Percentiles rank a stretch among this genome's conserved stretches.
Evolutionary conservation across 2,888 invertebrate species (phyloP).

Genomic region (Conops quadrifasciatus): DNA sequence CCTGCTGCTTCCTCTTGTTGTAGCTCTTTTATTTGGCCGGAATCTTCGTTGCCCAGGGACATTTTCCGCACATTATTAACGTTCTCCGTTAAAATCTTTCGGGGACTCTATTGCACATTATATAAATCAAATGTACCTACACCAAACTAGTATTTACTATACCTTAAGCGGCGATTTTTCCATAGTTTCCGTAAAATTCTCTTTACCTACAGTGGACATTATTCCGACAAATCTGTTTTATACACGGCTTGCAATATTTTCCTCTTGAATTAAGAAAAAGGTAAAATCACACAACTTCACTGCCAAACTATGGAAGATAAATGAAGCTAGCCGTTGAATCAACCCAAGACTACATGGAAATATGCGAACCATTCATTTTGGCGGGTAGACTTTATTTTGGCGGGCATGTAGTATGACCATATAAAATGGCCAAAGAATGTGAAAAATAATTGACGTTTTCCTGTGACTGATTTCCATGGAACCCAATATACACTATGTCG

Average conservation of each 20-base stretch:
- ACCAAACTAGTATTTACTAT: conserved; percentile 31
- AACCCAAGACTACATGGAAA: no score
- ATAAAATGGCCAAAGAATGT: no score
- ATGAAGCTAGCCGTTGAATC: no score
- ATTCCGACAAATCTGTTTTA: neutral
- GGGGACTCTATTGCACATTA: conserved; percentile 58
- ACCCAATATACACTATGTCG: neutral
- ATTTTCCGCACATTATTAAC: conserved; percentile 59
- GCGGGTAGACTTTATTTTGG: conserved; percentile 30
- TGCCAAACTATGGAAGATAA: no score
- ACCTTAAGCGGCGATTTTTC: conserved; percentile 64
- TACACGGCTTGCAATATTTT: no score
- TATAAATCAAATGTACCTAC: neutral
- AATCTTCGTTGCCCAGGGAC: conserved; percentile 53
- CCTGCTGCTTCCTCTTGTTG: conserved; percentile 8
- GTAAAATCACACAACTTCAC: no score
- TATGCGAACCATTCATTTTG: neutral
- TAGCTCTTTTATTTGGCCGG: conserved; percentile 36
- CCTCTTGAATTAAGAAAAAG: neutral
- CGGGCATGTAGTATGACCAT: neutral
- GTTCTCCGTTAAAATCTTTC: conserved; percentile 62
- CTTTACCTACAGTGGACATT: conserved; percentile 59
- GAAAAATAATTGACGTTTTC: no score
- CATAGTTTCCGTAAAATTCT: conserved; percentile 64
- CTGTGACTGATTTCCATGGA: neutral